phyloP scores from a whole-genome alignment of 2,113 vertebrate species.

The Puntigrus tetrazona region DNA sequence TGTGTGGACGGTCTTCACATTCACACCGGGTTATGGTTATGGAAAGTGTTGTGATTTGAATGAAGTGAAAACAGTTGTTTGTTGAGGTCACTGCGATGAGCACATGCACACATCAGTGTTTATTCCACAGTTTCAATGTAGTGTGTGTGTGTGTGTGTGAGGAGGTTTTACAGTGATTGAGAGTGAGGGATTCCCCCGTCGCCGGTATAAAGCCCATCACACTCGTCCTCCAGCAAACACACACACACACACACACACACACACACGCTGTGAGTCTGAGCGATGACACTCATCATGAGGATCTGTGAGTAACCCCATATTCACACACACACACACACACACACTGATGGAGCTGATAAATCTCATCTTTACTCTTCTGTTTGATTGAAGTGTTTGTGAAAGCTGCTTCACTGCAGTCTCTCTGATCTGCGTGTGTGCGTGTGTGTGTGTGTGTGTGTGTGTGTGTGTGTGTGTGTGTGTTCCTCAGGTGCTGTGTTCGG shows the following conservation, averaged over 20 bases:
- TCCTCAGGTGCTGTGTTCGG: background rate
- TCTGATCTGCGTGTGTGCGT: background rate
- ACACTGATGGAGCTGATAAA: background rate
- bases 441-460: background rate
- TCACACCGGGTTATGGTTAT: too few species aligned
- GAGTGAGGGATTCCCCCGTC: slow-evolving; percentile 2
- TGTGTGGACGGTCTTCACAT: background rate
- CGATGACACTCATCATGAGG: slow-evolving; percentile 16
- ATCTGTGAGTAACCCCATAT: slow-evolving; percentile 16
- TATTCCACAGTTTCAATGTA: slow-evolving; percentile 15
- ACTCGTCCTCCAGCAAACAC: background rate
- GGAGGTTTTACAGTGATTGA: background rate
- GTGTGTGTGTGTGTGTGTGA: background rate
- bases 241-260: background rate
- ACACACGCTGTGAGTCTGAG: background rate
- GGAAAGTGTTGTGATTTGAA: background rate
- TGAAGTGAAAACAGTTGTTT: background rate
- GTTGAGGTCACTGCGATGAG: background rate
- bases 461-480: background rate
- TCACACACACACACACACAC: background rate
- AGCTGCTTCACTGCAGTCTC: background rate
- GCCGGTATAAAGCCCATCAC: background rate
- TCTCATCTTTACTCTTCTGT: background rate
- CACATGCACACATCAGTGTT: background rate
- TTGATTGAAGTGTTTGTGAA: background rate